Conservation (phyloP, 2,888 invertebrate species). For the Erebia epiphron region DNA sequence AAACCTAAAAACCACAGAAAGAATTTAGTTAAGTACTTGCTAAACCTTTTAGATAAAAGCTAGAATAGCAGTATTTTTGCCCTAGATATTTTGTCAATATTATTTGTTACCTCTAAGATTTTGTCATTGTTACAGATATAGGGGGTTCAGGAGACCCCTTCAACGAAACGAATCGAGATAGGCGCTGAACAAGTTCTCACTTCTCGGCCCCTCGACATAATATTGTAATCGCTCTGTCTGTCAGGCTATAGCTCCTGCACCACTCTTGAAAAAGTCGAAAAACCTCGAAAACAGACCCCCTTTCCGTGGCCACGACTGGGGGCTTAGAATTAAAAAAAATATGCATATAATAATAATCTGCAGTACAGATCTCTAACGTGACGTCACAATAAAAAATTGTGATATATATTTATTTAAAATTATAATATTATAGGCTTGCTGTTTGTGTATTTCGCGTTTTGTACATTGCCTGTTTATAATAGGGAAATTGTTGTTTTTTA, state of each 20-base stretch:
- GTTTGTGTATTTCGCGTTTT: conserved; percentile 67
- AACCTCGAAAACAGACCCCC: conserved; percentile 67
- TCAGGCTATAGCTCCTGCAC: conserved; percentile 70
- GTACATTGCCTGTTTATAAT: conserved; percentile 63
- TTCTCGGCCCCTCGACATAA: conserved; percentile 67
- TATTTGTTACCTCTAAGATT: not conserved
- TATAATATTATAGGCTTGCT: conserved; percentile 55
- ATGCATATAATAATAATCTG: conserved; percentile 78
- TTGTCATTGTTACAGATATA: conserved; percentile 69
- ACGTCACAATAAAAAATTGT: conserved; percentile 78
- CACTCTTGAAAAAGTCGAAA: conserved; percentile 69
- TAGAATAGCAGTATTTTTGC: too few relatives aligned
- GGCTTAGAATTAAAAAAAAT: conserved; percentile 56
- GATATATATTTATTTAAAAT: conserved; percentile 55
- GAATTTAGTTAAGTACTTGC: too few relatives aligned
- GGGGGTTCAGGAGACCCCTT: conserved; percentile 60
- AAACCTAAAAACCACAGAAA: not conserved
- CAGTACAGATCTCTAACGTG: conserved; percentile 78
- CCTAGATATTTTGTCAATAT: too few relatives aligned
- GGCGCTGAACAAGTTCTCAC: conserved; percentile 55
- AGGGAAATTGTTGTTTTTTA: conserved; percentile 47
- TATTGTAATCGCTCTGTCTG: conserved; percentile 71
- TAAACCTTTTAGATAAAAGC: too few relatives aligned
- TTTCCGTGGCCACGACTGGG: conserved; percentile 78
- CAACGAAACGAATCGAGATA: conserved; percentile 79